phyloP scores from a whole-genome alignment of 2,888 invertebrate species.

The Andrena minutula region DNA sequence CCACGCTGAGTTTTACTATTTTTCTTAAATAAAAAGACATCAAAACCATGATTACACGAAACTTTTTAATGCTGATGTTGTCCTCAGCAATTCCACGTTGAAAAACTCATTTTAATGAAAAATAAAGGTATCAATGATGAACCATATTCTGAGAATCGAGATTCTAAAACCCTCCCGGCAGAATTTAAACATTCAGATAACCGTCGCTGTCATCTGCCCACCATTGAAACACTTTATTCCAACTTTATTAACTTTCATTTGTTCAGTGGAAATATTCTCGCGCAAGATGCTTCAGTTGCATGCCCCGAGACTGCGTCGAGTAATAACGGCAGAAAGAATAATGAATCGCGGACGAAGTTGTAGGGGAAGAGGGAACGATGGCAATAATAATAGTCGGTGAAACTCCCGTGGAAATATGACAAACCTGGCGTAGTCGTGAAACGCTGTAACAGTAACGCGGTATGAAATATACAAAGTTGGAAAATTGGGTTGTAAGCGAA shows the following conservation, averaged over 20 bases:
- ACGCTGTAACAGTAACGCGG: conserved; percentile 35
- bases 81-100: too few species aligned
- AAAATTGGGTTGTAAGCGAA: conserved; percentile 60
- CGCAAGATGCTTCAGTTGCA: neutral
- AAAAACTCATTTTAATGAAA: too few species aligned
- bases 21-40: too few species aligned
- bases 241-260: neutral
- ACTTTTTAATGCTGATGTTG: too few species aligned
- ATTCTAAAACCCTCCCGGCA: too few species aligned
- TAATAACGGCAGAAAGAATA: neutral
- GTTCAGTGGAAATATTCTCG: neutral
- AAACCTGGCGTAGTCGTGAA: conserved; percentile 1
- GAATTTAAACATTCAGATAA: too few species aligned
- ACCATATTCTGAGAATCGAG: too few species aligned
- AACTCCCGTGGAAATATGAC: conserved; percentile 49
- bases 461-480: conserved; percentile 59
- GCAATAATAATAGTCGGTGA: conserved; percentile 24
- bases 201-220: too few species aligned
- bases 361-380: conserved; percentile 22
- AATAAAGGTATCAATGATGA: too few species aligned
- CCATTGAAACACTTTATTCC: too few species aligned
- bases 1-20: too few species aligned
- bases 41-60: too few species aligned
- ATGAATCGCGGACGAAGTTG: conserved; percentile 6
- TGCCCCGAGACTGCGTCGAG: neutral